Evolutionary conservation across 2,888 invertebrate genomes (phyloP).

Genomic region (Caenorhabditis doughertyi): DNA sequence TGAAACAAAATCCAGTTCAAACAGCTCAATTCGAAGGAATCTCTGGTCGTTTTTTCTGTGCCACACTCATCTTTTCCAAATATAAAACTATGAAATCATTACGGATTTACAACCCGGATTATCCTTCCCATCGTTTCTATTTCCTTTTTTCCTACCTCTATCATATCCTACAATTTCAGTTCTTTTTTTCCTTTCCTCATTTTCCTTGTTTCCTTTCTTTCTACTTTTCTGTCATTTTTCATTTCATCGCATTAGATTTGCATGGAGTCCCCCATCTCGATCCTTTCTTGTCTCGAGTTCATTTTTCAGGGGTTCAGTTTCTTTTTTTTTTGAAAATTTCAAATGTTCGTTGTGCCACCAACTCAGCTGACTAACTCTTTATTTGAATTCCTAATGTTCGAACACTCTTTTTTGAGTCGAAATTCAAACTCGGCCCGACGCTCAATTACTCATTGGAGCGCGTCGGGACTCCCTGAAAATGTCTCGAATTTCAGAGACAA

Average conservation of each 20-base stretch:
- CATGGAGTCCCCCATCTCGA: constrained; percentile 39
- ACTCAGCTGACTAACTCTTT: neutral
- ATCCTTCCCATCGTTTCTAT: constrained; percentile 1
- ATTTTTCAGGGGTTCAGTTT: constrained; percentile 32
- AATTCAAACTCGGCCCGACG: constrained; percentile 59
- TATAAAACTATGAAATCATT: constrained; percentile 28
- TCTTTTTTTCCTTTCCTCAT: constrained; percentile 4
- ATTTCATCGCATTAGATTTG: constrained; percentile 53
- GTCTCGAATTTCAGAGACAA: constrained; percentile 55
- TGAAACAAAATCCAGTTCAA: constrained; percentile 37
- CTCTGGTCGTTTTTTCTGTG: neutral
- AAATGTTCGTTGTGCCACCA: neutral
- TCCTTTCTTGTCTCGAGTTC: constrained; percentile 36
- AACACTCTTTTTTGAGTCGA: constrained; percentile 55
- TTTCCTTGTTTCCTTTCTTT: constrained; percentile 2
- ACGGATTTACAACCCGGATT: constrained; percentile 37
- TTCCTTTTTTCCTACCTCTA: neutral
- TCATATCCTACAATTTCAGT: constrained; percentile 6
- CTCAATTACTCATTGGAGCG: constrained; percentile 60
- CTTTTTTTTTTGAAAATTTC: neutral
- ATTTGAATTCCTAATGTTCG: constrained; percentile 47
- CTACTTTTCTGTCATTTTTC: constrained; percentile 43
- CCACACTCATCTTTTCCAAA: neutral
- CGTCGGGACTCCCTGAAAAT: constrained; percentile 14
- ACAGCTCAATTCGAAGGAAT: constrained; percentile 8